These are phyloP conservation scores for Styela plicata DNA, from an alignment of 23 tunicate species.

Conservation along the genomic window DNA sequence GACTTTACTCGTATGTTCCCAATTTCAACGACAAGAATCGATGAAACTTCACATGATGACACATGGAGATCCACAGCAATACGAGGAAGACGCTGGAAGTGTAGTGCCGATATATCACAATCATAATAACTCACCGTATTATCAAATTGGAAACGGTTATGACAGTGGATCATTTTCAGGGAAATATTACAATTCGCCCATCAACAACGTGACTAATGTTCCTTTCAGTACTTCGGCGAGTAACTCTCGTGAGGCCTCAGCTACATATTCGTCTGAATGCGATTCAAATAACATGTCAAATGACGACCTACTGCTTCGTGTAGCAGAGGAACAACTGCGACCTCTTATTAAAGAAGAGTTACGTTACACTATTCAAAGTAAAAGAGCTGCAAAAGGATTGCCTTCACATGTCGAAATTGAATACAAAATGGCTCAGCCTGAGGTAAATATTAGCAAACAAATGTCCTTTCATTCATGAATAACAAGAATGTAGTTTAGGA, in stretches of 20 bases:
- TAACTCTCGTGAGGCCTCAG: neutral
- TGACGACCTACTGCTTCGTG: conserved; percentile 52
- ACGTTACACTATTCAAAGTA: conserved; percentile 67
- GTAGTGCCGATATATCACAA: conserved; percentile 1
- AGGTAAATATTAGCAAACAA: no score
- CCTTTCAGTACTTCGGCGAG: neutral
- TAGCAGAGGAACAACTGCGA: conserved; percentile 77
- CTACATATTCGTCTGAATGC: conserved; percentile 11
- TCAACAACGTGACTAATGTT: neutral
- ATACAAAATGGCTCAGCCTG: conserved; percentile 45
- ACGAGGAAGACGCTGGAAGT: conserved; percentile 15
- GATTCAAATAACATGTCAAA: conserved; percentile 9
- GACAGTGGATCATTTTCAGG: neutral
- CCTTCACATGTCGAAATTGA: conserved; percentile 73
- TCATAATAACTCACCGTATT: conserved; percentile 1
- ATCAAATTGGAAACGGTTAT: neutral
- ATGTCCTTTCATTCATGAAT: no score
- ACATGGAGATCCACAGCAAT: conserved; percentile 42
- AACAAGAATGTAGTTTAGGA: no score
- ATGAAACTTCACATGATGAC: conserved; percentile 82
- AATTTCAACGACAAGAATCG: neutral
- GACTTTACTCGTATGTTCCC: neutral
- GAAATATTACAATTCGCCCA: neutral
- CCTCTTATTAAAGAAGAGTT: conserved; percentile 90
- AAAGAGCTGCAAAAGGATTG: conserved; percentile 74